Conservation (phyloP, 1,140 invertebrate species). For the Eupeodes corollae region DNA sequence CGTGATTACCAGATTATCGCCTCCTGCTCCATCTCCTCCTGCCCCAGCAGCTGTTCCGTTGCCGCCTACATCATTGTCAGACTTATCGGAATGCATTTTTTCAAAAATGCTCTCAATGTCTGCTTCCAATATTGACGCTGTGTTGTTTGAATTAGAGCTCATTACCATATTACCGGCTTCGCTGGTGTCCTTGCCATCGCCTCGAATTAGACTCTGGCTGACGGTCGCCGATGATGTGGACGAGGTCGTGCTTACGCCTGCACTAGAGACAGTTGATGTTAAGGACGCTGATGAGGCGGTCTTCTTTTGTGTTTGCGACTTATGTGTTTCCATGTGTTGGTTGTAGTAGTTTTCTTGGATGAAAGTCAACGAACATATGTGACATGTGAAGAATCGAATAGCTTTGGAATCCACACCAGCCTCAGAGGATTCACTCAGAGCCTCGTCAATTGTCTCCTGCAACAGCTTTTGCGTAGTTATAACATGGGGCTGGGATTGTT, state of each 20-base stretch:
- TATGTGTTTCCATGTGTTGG: constrained; percentile 37
- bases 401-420: constrained; percentile 2
- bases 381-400: constrained; percentile 36
- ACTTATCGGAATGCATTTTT: constrained; percentile 36
- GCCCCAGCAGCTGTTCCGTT: background rate
- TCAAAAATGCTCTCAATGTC: constrained; percentile 37
- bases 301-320: constrained; percentile 23
- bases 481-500: constrained; percentile 8
- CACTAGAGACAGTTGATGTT: constrained; percentile 4
- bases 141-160: background rate
- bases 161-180: background rate
- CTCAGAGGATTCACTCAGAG: constrained; percentile 26
- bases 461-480: constrained; percentile 33
- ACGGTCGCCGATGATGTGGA: no score
- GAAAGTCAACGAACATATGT: constrained; percentile 36
- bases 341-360: constrained; percentile 37
- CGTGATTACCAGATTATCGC: constrained; percentile 31
- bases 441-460: constrained; percentile 36
- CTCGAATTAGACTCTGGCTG: constrained; percentile 3
- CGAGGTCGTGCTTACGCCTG: background rate
- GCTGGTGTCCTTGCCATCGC: background rate
- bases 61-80: constrained; percentile 15
- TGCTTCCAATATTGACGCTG: constrained; percentile 21
- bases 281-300: constrained; percentile 15
- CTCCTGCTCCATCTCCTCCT: constrained; percentile 3